phyloP scores from a whole-genome alignment of 2,888 invertebrate genomes.

The Phrixothrix hirtus region DNA sequence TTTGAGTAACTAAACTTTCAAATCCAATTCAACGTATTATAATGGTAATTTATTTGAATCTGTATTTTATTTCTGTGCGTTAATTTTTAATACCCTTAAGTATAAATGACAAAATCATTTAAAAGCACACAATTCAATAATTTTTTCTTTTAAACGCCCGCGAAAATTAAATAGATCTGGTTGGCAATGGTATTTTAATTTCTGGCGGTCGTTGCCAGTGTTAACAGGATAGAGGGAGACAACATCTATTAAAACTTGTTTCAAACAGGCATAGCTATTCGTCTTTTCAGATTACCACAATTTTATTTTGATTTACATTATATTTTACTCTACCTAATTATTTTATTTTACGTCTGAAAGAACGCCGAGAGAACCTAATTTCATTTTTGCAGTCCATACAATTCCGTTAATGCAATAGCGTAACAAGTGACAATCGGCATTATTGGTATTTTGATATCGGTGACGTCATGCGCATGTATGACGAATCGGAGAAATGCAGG shows the following conservation, averaged over 20 bases:
- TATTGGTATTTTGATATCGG: conserved; percentile 30
- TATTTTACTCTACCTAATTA: too few species aligned
- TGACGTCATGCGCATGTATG: conserved; percentile 32
- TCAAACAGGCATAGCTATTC: conserved; percentile 22
- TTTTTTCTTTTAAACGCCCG: not conserved
- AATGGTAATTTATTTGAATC: too few species aligned
- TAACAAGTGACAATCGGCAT: conserved; percentile 28
- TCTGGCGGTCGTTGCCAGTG: conserved; percentile 19
- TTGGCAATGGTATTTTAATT: conserved; percentile 2
- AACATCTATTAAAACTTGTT: conserved; percentile 40
- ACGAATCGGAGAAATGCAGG: conserved; percentile 32
- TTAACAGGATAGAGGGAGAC: conserved; percentile 39
- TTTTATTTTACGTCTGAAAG: too few species aligned
- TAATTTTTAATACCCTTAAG: not conserved
- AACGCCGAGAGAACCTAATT: too few species aligned
- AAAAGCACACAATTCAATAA: too few species aligned
- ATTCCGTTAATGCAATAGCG: not conserved
- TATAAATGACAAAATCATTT: too few species aligned
- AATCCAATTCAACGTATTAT: too few species aligned
- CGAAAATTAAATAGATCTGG: conserved; percentile 1
- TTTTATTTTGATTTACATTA: conserved; percentile 4
- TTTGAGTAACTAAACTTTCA: conserved; percentile 7
- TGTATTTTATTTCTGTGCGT: too few species aligned
- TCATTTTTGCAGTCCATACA: not conserved
- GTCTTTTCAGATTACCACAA: conserved; percentile 2